Evolutionary conservation across 2,113 vertebrate genomes (phyloP), one percentile per base, ranked within the genome.

Genomic region (Callionymus lyra): DNA sequence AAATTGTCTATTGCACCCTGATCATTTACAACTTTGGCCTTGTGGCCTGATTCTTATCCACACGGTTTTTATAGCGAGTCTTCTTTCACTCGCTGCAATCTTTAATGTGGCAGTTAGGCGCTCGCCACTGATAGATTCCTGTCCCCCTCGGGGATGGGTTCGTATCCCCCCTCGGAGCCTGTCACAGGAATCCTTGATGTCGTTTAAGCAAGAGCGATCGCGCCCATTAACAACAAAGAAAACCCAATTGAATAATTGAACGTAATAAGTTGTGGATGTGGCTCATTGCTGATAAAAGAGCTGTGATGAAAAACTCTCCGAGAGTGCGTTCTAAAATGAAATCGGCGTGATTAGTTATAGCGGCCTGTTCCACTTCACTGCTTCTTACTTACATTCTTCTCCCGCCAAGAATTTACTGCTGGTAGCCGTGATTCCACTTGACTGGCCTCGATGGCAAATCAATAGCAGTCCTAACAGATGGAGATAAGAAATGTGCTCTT

Each of bases 141-240:
- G 50, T 72, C 80, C 71, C 75, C 0, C 0, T n/a, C n/a, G n/a
- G 47, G 57, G 78, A 70, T 47, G 49, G 55, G 66, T 65, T 73
- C 76, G 75, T 79, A 72, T 73, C 73, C 66, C 68, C n/a, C n/a
- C n/a, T n/a, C 54, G 74, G 56, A 55, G 66, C 54, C 68, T 79
- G 74, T 80, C 77, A 74, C 63, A 40, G n/a, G 38, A 50, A 71
- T 76, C 75, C 53, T 68, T 82, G 70, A 78, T 59, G 58, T 53
- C 41, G 9, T 80, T 84, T 82, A 78, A 74, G 56, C 56, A 67
- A 72, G 80, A 82, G 72, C 75, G 66, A 83, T 83, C 65, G 74
- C 63, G 38, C 46, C 79, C 71, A 79, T 82, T 82, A 82, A 67
- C 50, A 71, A 71, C 73, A 79, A 80, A 74, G 73, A 44, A 48